phyloP scores from a whole-genome alignment of 2,888 invertebrate genomes.

The Onchidella celtica region DNA sequence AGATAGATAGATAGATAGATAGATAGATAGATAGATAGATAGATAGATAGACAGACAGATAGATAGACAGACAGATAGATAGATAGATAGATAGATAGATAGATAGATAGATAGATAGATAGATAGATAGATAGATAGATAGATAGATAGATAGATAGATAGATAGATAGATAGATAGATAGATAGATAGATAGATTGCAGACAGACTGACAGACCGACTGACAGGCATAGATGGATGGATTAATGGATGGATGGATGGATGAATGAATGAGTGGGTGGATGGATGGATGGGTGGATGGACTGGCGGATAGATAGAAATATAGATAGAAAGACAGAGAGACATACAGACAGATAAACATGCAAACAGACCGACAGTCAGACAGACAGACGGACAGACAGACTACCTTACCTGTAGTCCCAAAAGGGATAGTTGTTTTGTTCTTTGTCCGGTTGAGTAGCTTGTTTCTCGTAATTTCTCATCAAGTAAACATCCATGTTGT shows the following conservation, averaged over 20 bases:
- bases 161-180: slow-evolving; percentile 10
- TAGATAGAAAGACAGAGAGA: not conserved
- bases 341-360: not conserved
- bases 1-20: too few relatives aligned
- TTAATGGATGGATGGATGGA: not conserved
- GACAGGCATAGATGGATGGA: not conserved
- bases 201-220: not conserved
- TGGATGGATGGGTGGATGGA: not conserved
- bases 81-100: slow-evolving; percentile 7
- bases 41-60: slow-evolving; percentile 2
- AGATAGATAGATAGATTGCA: not conserved
- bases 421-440: slow-evolving; percentile 12
- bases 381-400: not conserved
- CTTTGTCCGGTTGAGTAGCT: not conserved
- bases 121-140: slow-evolving; percentile 9
- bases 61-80: slow-evolving; percentile 4
- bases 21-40: slow-evolving; percentile 12
- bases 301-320: not conserved
- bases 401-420: slow-evolving; percentile 38
- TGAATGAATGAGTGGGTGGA: not conserved
- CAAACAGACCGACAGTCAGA: not conserved
- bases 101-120: slow-evolving; percentile 9
- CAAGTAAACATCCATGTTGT: slow-evolving; percentile 41
- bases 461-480: slow-evolving; percentile 26
- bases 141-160: slow-evolving; percentile 4